These are phyloP conservation scores for Paramormyrops hopkinsi DNA, from an alignment of 2,797 vertebrate species.

Conservation along the genomic window DNA sequence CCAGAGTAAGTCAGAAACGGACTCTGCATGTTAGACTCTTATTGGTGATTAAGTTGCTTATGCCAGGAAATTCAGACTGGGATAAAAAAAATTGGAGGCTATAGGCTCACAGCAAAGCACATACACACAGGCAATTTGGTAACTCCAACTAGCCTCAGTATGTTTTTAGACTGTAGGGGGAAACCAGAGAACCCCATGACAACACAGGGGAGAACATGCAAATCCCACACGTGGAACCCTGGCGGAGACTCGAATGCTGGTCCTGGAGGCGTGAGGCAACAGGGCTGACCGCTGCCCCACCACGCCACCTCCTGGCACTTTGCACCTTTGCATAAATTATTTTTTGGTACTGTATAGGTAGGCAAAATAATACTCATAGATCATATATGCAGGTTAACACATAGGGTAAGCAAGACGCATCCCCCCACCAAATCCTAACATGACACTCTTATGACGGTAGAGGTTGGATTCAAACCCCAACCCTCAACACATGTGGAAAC, in stretches of 20 bases:
- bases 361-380: neutral
- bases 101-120: neutral
- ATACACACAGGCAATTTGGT: neutral
- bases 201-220: neutral
- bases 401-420: neutral
- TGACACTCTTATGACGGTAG: neutral
- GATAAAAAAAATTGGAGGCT: neutral
- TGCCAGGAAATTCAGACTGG: neutral
- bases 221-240: neutral
- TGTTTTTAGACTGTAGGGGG: neutral
- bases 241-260: neutral
- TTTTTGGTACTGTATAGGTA: neutral
- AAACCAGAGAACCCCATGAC: neutral
- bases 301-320: neutral
- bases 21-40: neutral
- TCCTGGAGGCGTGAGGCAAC: neutral
- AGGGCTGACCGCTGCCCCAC: neutral
- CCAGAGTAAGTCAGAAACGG: neutral
- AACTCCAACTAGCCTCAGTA: neutral
- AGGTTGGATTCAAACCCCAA: neutral
- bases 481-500: neutral
- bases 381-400: neutral
- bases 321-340: neutral
- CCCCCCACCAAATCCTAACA: neutral
- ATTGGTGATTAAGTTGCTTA: neutral